These are phyloP conservation scores for Sweltsa coloradensis DNA, from an alignment of 1,140 invertebrate species.

Conservation along the genomic window DNA sequence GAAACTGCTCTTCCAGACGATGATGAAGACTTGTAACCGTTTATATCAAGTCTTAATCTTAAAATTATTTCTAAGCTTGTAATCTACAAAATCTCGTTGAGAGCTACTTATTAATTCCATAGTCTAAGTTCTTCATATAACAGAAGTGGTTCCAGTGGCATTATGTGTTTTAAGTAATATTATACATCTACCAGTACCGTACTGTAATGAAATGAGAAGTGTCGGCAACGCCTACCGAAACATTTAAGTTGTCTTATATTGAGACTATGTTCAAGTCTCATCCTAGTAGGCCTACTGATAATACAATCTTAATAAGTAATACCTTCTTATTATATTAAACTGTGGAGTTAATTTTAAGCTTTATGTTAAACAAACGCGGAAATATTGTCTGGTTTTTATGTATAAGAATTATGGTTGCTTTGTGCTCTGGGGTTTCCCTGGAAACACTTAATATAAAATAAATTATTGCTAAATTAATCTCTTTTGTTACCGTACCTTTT, in stretches of 20 bases:
- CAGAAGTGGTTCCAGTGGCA: neutral
- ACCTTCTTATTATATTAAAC: no score
- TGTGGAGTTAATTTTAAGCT: no score
- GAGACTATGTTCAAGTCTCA: no score
- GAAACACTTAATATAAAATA: neutral
- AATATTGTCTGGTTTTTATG: no score
- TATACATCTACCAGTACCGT: neutral
- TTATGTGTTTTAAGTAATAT: neutral
- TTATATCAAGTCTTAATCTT: constrained; percentile 8
- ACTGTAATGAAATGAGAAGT: neutral
- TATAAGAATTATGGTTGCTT: constrained; percentile 2
- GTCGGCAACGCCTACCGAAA: neutral
- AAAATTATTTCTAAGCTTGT: constrained; percentile 1
- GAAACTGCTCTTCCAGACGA: constrained; percentile 87
- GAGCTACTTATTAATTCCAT: neutral
- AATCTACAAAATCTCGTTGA: constrained; percentile 1
- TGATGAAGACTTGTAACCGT: constrained; percentile 80
- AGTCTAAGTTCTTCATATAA: neutral
- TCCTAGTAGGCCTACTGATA: no score
- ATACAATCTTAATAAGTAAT: no score
- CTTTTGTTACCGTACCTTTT: neutral
- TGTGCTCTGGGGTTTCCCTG: neutral
- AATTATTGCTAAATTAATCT: neutral
- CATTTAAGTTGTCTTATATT: neutral
- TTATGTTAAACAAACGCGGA: no score